Evolutionary conservation across 2,797 vertebrate species (phyloP), one percentile per base, ranked within the genome.

Genomic region (Phyllotis vaccarum): DNA sequence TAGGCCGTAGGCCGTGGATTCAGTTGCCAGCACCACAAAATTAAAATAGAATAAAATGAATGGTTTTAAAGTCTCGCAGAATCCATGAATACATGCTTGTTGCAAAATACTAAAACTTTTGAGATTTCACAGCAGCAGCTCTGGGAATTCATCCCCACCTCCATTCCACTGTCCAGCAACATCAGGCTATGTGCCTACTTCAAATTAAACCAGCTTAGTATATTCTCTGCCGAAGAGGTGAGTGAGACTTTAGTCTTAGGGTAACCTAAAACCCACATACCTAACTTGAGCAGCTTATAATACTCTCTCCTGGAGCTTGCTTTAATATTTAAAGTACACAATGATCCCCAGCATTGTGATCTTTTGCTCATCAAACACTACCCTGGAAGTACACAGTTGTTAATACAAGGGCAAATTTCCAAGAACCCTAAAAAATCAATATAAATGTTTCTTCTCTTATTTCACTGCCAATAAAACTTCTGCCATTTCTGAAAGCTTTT

Each of bases 251-350:
- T 89, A 52, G n/a, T 95, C 43, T 75, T 37, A 75, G 58, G 14
- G 96, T 93, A 97, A 96, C 70, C 34, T 89, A 62, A 97, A 95
- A 95, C 95, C 82, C 43, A 64, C 79, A 27, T 0, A 62, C 81
- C 74, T 87, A 68, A 90, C 74, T 54, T 27, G 78, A 92, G 96
- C 90, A 58, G 87, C 86, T 94, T 94, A 52, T 90, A 91, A 95
- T 90, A 60, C 88, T 91, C 62, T 72, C 8, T 29, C 66, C 58
- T 93, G 82, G 94, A 60, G 91, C 66, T 62, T 43, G 79, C 89
- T 95, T 97, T 88, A 96, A 97, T 97, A 89, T 97, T 96, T 96
- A 97, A 97, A 68, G 62, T 21, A 27, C 81, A 82, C 12, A 74
- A 79, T 19, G 58, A 90, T 64, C 89, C 40, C 58, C 43, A 27